These are phyloP conservation scores for Plotosus lineatus DNA, from an alignment of 2,113 vertebrate genomes.

Conservation along the genomic window DNA sequence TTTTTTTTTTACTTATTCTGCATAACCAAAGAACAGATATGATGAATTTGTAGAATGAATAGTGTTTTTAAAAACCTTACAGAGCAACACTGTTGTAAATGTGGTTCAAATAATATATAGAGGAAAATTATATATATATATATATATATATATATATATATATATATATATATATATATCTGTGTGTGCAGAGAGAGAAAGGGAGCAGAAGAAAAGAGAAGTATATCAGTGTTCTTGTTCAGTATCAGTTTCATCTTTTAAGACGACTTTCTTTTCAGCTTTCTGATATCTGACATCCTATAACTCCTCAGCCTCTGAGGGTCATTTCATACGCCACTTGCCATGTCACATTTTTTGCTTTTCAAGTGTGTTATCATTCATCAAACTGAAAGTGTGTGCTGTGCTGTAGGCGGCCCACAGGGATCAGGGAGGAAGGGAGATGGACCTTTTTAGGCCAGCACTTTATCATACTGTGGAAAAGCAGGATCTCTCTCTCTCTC, in stretches of 20 bases:
- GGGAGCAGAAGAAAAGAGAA: background rate
- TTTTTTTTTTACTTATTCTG: background rate
- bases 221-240: background rate
- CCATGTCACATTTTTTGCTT: constrained; percentile 62
- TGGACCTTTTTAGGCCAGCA: constrained; percentile 36
- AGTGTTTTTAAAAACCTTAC: background rate
- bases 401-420: constrained; percentile 40
- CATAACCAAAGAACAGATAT: background rate
- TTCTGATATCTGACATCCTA: background rate
- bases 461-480: constrained; percentile 37
- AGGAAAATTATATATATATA: too few relatives aligned
- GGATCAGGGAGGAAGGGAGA: constrained; percentile 42
- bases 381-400: constrained; percentile 57
- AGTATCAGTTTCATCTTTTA: constrained; percentile 11
- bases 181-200: background rate
- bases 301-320: background rate
- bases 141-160: too few relatives aligned
- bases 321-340: constrained; percentile 29
- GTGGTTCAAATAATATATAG: background rate
- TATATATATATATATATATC: too few relatives aligned
- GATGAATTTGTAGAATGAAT: background rate
- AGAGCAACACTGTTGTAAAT: background rate
- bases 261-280: background rate
- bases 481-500: background rate
- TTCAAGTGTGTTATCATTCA: constrained; percentile 64